Evolutionary conservation across 2,888 invertebrate species (phyloP).

Genomic region (Mimachlamys varia): DNA sequence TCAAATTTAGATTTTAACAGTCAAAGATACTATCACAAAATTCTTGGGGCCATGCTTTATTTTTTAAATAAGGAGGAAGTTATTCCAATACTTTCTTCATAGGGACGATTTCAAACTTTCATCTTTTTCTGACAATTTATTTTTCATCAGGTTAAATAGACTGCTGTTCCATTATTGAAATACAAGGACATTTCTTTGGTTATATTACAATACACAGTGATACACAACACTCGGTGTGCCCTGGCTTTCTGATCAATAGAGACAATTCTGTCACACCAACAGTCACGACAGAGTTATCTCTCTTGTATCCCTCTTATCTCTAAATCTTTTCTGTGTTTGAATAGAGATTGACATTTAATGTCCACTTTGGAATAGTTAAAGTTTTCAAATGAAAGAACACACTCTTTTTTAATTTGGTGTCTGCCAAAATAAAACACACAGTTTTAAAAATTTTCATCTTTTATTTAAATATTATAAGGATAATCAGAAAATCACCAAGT

Average conservation of each 20-base stretch:
- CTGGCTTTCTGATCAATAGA: neutral
- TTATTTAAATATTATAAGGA: no score
- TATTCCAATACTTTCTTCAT: neutral
- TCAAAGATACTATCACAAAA: neutral
- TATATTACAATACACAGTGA: conserved; percentile 21
- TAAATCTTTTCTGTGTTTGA: neutral
- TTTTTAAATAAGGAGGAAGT: neutral
- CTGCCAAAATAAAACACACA: no score
- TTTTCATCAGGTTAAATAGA: neutral
- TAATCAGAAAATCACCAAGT: neutral
- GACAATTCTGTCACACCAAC: neutral
- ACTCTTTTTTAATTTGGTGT: no score
- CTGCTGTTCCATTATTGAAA: neutral
- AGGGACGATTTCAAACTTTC: neutral
- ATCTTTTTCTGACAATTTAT: neutral
- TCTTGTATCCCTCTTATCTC: neutral
- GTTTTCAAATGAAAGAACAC: no score
- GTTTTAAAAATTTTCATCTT: no score
- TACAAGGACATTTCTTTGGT: neutral
- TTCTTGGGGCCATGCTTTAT: neutral
- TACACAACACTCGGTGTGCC: neutral
- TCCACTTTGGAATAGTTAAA: neutral
- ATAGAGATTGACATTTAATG: neutral
- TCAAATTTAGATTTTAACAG: no score
- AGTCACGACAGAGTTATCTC: neutral